These are phyloP conservation scores for Acronicta leporina DNA, from an alignment of 2,888 invertebrate species.

Conservation along the genomic window DNA sequence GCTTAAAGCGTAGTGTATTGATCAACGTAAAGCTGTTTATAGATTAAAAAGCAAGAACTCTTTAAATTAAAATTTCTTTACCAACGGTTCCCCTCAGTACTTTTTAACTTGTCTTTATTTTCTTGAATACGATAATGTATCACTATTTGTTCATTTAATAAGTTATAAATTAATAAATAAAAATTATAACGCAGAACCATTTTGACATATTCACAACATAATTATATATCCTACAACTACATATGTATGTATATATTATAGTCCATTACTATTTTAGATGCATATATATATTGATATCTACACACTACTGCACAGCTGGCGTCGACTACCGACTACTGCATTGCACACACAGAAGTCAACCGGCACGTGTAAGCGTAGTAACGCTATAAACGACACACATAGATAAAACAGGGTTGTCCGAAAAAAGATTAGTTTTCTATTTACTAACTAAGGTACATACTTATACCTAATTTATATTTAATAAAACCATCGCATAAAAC, in stretches of 20 bases:
- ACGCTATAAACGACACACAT: slow-evolving; percentile 62
- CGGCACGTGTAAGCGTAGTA: slow-evolving; percentile 72
- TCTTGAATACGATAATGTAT: background rate
- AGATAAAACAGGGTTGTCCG: slow-evolving; percentile 55
- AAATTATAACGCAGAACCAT: too few relatives aligned
- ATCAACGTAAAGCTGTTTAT: slow-evolving; percentile 63
- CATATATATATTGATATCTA: background rate
- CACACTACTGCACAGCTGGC: slow-evolving; percentile 53
- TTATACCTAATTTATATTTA: too few relatives aligned
- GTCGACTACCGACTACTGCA: slow-evolving; percentile 58
- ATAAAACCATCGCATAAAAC: too few relatives aligned
- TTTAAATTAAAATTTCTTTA: slow-evolving; percentile 47
- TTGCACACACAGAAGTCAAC: slow-evolving; percentile 62
- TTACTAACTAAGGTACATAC: too few relatives aligned
- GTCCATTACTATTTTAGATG: too few relatives aligned
- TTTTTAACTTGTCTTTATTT: background rate
- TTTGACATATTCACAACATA: too few relatives aligned
- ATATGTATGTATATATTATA: too few relatives aligned
- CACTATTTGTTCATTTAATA: background rate
- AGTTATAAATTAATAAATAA: slow-evolving; percentile 30
- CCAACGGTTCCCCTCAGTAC: slow-evolving; percentile 18
- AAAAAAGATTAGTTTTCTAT: slow-evolving; percentile 14
- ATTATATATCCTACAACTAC: too few relatives aligned
- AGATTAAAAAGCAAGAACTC: slow-evolving; percentile 60
- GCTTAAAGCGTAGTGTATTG: slow-evolving; percentile 61